Conservation (phyloP, 2,797 vertebrate genomes). For the Aldrovandia affinis region DNA sequence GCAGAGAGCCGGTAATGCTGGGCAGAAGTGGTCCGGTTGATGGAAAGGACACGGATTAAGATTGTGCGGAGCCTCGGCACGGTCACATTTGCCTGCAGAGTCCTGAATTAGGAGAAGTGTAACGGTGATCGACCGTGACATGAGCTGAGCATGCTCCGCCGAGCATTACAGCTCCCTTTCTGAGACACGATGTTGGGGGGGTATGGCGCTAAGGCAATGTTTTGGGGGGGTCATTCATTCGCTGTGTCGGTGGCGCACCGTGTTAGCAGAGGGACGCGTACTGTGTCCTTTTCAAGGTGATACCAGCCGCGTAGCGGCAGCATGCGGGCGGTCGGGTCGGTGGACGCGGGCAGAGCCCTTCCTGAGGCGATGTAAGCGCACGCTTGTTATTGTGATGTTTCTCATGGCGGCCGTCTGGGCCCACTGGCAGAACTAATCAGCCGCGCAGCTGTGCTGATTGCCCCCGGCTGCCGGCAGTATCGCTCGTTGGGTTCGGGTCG, state of each 20-base stretch:
- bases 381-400: background rate
- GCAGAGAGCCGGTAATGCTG: background rate
- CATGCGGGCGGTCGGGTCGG: background rate
- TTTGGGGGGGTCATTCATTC: background rate
- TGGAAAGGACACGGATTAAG: background rate
- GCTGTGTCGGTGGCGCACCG: background rate
- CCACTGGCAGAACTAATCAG: conserved; percentile 3
- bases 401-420: too few species aligned
- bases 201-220: background rate
- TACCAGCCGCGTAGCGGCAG: background rate
- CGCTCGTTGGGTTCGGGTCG: background rate
- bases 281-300: background rate
- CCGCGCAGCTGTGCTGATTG: background rate
- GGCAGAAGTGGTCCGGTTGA: background rate
- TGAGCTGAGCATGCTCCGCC: background rate
- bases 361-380: background rate
- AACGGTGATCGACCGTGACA: conserved; percentile 27
- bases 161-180: background rate
- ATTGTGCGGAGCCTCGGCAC: background rate
- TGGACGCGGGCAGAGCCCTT: background rate
- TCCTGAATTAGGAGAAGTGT: conserved; percentile 16
- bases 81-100: background rate
- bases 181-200: background rate
- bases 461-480: background rate
- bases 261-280: background rate